Evolutionary conservation across 2,797 vertebrate genomes (phyloP), one percentile per base, ranked within the genome.

Genomic region (Tamandua tetradactyla): DNA sequence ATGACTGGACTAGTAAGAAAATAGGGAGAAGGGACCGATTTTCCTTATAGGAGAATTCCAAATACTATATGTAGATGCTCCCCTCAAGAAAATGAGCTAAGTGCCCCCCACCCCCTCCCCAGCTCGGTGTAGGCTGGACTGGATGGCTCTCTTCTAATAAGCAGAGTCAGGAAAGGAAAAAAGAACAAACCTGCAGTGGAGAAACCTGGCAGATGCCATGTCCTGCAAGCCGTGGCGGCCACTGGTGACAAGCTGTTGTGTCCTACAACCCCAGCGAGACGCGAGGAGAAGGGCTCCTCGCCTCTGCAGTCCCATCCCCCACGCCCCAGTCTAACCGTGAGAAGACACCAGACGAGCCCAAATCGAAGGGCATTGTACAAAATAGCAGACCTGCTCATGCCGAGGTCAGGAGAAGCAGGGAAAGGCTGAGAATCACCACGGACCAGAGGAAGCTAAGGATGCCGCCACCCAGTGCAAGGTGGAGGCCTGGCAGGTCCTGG

Each of bases 251-350:
- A 20, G 7, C 4, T 0, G 1, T 32, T 59, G 17, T 0, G 0
- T 0, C n/a, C n/a, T n/a, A n/a, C n/a, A n/a, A 10, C 66, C 25
- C 17, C 17, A 0, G 23, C 52, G 14, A 1, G 0, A 8, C 0
- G 7, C 23, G 1, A 5, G 0, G 4, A 30, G 27, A 0, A 5
- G 17, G 52, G 52, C 0, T 3, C n/a, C 2, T 14, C 22, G 0
- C 15, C 20, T 0, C 72, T 13, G 71, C 1, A n/a, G 23, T 1
- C 2, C 20, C 61, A 42, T 42, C 4, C 37, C 32, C 44, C 11
- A 44, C 12, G 32, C 0, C 32, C 40, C n/a, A 1, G 66, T 13
- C 57, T 30, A 55, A 3, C 30, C 1, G 15, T 3, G 82, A 91
- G 78, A n/a, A 66, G 72, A 66, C 18, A 18, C 1, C 17, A 13